Evolutionary conservation across 2,888 invertebrate species (phyloP).

Genomic region (Cenopis cana): DNA sequence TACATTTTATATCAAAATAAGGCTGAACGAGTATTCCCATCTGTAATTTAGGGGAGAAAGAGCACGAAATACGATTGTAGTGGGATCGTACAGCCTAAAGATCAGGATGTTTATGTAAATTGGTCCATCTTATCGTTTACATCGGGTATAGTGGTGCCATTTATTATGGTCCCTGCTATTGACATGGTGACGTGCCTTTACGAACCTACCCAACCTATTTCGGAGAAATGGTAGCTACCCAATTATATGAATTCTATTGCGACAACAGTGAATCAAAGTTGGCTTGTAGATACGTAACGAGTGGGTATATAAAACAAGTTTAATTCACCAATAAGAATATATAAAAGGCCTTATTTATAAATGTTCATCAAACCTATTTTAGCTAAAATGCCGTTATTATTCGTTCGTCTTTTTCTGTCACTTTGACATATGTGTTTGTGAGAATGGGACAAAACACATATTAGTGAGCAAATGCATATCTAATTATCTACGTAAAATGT

Average conservation of each 20-base stretch:
- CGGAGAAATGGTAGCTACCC: background rate
- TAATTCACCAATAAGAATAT: too few species aligned
- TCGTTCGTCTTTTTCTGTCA: too few species aligned
- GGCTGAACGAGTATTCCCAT: background rate
- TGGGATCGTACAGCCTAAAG: background rate
- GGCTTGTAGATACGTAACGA: background rate
- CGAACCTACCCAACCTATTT: slow-evolving; percentile 1
- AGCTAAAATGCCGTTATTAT: too few species aligned
- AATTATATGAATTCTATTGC: background rate
- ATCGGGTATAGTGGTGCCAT: slow-evolving; percentile 19
- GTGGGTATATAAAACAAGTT: background rate
- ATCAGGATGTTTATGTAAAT: slow-evolving; percentile 38
- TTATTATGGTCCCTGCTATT: slow-evolving; percentile 25
- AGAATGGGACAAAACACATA: too few species aligned
- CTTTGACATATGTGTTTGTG: too few species aligned
- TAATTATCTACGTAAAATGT: too few species aligned
- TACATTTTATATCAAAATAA: background rate
- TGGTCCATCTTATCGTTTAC: slow-evolving; percentile 35
- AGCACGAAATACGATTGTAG: background rate
- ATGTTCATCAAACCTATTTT: too few species aligned
- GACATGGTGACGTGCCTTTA: slow-evolving; percentile 12
- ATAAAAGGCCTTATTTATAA: too few species aligned
- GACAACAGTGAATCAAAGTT: background rate
- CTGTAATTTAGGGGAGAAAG: background rate
- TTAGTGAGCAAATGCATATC: too few species aligned